Percentiles rank a stretch among this genome's conserved stretches.
Conservation (phyloP, 2,888 invertebrate species). For the Amblyjoppa fuscipennis region DNA sequence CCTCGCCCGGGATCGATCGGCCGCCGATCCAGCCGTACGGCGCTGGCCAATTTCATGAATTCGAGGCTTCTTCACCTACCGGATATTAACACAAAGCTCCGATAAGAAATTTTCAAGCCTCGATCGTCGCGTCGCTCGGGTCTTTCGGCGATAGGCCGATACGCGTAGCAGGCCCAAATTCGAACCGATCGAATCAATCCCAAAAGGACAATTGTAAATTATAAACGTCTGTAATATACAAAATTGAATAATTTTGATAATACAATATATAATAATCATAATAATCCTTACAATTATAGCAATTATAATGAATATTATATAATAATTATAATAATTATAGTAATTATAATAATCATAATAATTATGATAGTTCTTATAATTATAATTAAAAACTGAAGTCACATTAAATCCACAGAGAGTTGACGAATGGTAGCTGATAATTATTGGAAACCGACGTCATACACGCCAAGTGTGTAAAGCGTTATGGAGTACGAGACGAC, state of each 20-base stretch:
- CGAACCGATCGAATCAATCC: background rate
- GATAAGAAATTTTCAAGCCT: background rate
- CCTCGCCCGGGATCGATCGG: constrained; percentile 42
- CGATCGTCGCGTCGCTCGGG: background rate
- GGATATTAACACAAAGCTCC: constrained; percentile 45
- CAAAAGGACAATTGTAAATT: too few relatives aligned
- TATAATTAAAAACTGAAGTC: background rate
- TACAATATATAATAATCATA: background rate
- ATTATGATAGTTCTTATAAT: background rate
- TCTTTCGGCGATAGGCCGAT: background rate
- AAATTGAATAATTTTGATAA: background rate
- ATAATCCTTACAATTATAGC: background rate
- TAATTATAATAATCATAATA: background rate
- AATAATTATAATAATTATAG: background rate
- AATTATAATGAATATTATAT: background rate
- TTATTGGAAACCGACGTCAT: constrained; percentile 11
- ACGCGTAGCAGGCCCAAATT: too few relatives aligned
- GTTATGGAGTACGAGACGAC: constrained; percentile 8
- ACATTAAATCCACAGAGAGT: background rate
- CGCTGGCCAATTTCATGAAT: constrained; percentile 34
- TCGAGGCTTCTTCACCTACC: constrained; percentile 3
- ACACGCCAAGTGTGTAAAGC: background rate
- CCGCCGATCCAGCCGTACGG: constrained; percentile 14
- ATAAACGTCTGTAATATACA: background rate
- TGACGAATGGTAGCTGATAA: constrained; percentile 1